phyloP scores from a whole-genome alignment of 1,140 invertebrate genomes.

The Daktulosphaira vitifoliae region DNA sequence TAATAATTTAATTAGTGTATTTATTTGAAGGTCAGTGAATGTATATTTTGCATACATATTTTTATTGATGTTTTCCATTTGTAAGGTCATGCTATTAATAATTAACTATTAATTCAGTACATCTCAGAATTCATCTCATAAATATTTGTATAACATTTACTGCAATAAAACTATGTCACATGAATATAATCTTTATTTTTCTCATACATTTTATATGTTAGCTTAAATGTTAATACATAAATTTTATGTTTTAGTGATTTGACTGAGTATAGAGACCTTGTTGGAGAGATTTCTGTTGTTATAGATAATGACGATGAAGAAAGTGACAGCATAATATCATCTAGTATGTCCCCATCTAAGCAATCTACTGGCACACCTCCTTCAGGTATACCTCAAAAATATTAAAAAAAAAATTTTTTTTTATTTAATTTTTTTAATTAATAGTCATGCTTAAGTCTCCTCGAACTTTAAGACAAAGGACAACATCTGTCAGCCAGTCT shows the following conservation, averaged over 20 bases:
- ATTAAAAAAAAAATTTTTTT: not conserved
- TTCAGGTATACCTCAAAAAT: not conserved
- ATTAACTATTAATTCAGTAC: too few relatives aligned
- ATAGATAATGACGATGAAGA: constrained; percentile 30
- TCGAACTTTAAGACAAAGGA: constrained; percentile 56
- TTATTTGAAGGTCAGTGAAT: too few relatives aligned
- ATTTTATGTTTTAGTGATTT: constrained; percentile 12
- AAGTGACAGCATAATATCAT: constrained; percentile 29
- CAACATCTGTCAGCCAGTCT: constrained; percentile 63
- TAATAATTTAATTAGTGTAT: too few relatives aligned
- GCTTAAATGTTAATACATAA: too few relatives aligned
- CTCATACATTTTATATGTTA: too few relatives aligned
- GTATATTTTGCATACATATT: too few relatives aligned
- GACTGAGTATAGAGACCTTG: constrained; percentile 19
- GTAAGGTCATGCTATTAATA: too few relatives aligned
- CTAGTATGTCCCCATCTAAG: constrained; percentile 26
- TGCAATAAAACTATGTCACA: too few relatives aligned
- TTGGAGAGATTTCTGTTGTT: constrained; percentile 17
- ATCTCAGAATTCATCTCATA: too few relatives aligned
- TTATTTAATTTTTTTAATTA: constrained; percentile 1
- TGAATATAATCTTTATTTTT: too few relatives aligned
- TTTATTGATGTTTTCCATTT: too few relatives aligned
- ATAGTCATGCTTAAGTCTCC: constrained; percentile 10
- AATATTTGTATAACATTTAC: too few relatives aligned
- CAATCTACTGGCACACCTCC: constrained; percentile 2